These are phyloP conservation scores for Ammospiza caudacuta DNA, from an alignment of 2,113 vertebrate species.

Conservation along the genomic window DNA sequence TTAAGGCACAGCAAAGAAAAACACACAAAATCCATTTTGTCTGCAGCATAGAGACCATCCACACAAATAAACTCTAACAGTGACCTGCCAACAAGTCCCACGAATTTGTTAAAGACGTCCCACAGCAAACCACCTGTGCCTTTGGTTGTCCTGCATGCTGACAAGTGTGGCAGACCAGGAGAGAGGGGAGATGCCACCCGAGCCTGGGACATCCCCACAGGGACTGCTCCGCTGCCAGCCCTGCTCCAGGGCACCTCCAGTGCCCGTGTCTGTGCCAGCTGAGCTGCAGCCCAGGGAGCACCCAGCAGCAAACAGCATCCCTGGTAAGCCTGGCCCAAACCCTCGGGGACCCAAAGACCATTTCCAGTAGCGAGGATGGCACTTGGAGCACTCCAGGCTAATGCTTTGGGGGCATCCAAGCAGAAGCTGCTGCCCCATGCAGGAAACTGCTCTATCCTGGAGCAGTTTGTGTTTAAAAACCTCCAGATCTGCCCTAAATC, in stretches of 20 bases:
- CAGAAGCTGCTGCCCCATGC: background rate
- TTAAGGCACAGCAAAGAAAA: background rate
- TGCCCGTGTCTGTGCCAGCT: background rate
- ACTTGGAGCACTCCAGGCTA: background rate
- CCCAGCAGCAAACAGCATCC: background rate
- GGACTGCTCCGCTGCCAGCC: background rate
- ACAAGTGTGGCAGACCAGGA: background rate
- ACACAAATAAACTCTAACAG: background rate
- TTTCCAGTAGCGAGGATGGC: background rate
- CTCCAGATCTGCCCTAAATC: background rate
- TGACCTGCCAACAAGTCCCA: background rate
- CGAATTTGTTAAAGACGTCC: background rate
- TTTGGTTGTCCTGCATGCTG: background rate
- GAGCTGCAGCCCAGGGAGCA: background rate
- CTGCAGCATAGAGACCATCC: background rate
- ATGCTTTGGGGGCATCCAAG: background rate
- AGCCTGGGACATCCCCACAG: background rate
- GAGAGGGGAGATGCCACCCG: background rate
- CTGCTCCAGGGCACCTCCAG: background rate
- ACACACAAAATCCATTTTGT: accelerated
- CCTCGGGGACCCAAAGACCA: background rate
- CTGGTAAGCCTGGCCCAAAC: background rate
- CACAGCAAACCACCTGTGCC: background rate
- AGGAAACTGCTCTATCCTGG: background rate
- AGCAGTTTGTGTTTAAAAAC: background rate